Base-by-base conservation (phyloP, 1,140 invertebrate genomes). In the Ostrea denselamellosa region DNA sequence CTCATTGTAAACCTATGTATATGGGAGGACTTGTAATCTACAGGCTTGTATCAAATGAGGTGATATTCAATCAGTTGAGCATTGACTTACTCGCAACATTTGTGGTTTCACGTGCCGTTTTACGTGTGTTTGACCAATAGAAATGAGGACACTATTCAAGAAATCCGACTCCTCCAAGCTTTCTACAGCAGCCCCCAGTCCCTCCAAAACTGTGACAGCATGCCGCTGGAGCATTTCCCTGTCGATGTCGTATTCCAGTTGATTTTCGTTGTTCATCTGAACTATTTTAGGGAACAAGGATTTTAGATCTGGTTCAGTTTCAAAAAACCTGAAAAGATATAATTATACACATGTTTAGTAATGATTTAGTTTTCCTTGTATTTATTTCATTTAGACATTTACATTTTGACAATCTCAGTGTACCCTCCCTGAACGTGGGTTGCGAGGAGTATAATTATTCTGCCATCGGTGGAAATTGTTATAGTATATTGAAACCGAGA, bases 221-320 rank as follows among this genome's bases (percentile, higher is more conserved):
- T 94, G 93, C 71, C 90, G 90, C 88, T 92, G 91, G 28, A 94
- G 85, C 93, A 94, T 94, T 14, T 94, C 92, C 17, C 88, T 89
- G 85, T 94, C 93, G 28, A 93, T 93, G 58, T 93, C 91, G 89
- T 91, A 93, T 87, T 93, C 93, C 77, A 93, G 89, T 68, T 93
- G 90, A 65, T 92, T 93, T 51, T 90, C 89, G 17, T 93, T 91
- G 87, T 93, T 94, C 91, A 94, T 93, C 17, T 90, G 89, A 25
- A 94, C 91, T 54, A 94, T 93, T 83, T 93, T 94, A 5, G 92
- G 93, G 86, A 94, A 93, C 71, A 93, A 52, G 44, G 91, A 90
- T 62, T 93, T 94, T 86, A 94, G 82, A 22, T 91, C 90, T 0
- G 92, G 92, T 81, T 93, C 92, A 12, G 90, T 93, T 82, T 93